phyloP scores from a whole-genome alignment of 2,113 vertebrate genomes.

The Arothron firmamentum region DNA sequence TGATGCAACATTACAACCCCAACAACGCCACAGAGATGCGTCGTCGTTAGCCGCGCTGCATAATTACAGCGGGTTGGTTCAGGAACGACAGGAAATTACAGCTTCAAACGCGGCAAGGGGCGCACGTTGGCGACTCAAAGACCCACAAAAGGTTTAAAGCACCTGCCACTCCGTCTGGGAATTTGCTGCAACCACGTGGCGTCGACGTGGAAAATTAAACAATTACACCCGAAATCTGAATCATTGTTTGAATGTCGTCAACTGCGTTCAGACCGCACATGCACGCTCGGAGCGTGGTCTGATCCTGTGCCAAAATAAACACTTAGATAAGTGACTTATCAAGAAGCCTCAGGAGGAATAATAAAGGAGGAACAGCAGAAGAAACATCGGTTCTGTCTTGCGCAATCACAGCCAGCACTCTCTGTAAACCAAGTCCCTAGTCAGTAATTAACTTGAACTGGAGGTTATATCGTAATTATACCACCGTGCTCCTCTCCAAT shows the following conservation, averaged over 20 bases:
- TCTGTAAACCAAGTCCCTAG: constrained; percentile 44
- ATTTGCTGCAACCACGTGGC: constrained; percentile 25
- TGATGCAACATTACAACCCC: constrained; percentile 19
- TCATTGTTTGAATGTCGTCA: constrained; percentile 9
- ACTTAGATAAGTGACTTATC: neutral
- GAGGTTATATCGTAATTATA: constrained; percentile 60
- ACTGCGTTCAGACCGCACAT: constrained; percentile 1
- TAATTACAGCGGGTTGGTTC: constrained; percentile 67
- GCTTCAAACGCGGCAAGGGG: constrained; percentile 34
- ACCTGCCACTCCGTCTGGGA: constrained; percentile 10
- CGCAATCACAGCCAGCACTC: constrained; percentile 18
- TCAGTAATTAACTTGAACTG: constrained; percentile 65
- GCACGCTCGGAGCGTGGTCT: neutral
- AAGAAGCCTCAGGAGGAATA: constrained; percentile 3
- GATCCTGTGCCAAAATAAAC: constrained; percentile 11
- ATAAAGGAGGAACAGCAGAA: constrained; percentile 7
- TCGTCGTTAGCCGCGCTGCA: constrained; percentile 53
- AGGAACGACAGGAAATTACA: constrained; percentile 68
- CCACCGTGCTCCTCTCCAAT: constrained; percentile 25
- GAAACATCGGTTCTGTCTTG: constrained; percentile 11
- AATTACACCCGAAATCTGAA: no score
- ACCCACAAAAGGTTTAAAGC: constrained; percentile 28
- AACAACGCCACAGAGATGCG: constrained; percentile 31
- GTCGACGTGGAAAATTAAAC: no score
- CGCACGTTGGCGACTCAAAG: constrained; percentile 47